Evolutionary conservation across 1,140 invertebrate species (phyloP).

Genomic region (Pentalonia nigronervosa): DNA sequence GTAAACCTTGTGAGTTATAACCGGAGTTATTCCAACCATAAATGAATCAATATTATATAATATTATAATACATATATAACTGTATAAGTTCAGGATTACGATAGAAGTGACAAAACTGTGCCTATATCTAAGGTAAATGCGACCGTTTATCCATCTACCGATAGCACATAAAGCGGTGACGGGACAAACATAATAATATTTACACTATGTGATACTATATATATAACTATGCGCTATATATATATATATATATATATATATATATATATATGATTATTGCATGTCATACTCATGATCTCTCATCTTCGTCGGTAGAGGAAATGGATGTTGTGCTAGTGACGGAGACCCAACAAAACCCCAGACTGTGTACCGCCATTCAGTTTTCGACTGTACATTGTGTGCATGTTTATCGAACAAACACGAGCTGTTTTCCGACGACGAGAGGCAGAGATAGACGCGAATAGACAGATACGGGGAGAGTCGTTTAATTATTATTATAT

Average conservation of each 20-base stretch:
- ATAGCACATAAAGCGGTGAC: background rate
- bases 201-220: background rate
- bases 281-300: background rate
- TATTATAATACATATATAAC: too few species aligned
- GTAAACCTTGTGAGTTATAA: background rate
- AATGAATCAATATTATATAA: background rate
- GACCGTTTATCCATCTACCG: background rate
- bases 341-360: background rate
- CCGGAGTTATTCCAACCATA: background rate
- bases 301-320: background rate
- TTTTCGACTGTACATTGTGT: background rate
- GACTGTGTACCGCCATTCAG: background rate
- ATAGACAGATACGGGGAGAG: background rate
- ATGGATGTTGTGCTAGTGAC: background rate
- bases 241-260: too few species aligned
- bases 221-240: too few species aligned
- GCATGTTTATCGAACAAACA: background rate
- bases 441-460: background rate
- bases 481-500: conserved; percentile 1
- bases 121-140: background rate
- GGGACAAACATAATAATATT: background rate
- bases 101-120: background rate
- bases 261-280: background rate
- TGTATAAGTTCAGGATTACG: background rate
- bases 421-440: background rate